These are phyloP conservation scores for Malurus leucopterus DNA, from an alignment of 2,797 vertebrate genomes.

Conservation along the genomic window DNA sequence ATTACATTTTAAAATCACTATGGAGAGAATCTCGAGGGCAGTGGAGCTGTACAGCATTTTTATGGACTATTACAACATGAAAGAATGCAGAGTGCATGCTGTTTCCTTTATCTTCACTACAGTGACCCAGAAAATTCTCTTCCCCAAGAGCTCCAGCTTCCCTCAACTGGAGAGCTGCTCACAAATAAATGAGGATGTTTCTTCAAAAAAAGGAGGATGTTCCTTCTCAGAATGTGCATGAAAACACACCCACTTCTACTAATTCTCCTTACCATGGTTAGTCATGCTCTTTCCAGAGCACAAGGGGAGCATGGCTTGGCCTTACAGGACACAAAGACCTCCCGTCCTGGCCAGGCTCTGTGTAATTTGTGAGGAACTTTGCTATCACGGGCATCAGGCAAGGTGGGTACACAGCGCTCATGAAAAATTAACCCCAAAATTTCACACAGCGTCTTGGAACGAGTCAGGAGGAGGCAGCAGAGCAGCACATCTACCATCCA, in stretches of 20 bases:
- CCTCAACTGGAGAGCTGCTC: neutral
- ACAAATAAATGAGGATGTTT: neutral
- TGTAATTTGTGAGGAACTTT: neutral
- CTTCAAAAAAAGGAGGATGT: neutral
- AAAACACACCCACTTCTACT: neutral
- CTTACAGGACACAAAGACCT: neutral
- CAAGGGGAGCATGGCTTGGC: neutral
- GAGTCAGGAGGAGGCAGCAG: neutral
- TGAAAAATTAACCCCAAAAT: neutral
- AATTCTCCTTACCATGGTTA: neutral
- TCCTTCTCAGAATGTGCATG: neutral
- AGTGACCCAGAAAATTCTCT: neutral
- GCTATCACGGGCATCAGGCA: fast-evolving
- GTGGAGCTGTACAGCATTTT: neutral
- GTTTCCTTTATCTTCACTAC: neutral
- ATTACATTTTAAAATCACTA: neutral
- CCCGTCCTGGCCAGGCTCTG: neutral
- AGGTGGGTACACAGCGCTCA: neutral
- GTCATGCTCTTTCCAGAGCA: neutral
- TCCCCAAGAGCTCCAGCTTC: neutral
- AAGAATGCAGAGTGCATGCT: neutral
- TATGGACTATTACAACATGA: neutral
- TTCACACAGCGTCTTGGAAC: neutral
- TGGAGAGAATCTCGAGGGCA: neutral
- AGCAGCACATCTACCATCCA: neutral